Evolutionary conservation across 2,797 vertebrate species (phyloP), one percentile per base, ranked within the genome.

Genomic region (Paguma larvata): DNA sequence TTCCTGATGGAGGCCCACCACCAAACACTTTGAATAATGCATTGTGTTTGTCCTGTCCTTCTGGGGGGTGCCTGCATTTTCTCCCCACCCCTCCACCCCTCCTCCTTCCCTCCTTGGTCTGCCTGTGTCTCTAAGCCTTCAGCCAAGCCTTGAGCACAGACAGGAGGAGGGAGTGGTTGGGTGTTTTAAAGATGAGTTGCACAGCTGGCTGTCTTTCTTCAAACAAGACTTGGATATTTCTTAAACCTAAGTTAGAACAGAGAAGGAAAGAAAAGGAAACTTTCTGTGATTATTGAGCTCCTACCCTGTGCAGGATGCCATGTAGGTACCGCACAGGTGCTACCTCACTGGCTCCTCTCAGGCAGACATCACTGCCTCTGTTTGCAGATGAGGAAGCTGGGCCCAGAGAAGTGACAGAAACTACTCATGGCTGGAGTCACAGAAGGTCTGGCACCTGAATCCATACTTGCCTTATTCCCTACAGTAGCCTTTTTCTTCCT

Each of bases 1-100:
- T 30, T 94, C 73, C 41, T 56, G 83, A 56, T 46, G 70, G 78
- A 59, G 78, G 41, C 89, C 78, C 41, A 44, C 75, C 67, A 62
- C 51, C 5, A 27, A 91, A 38, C 19, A 16, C 34, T 72, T 62
- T 97, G 85, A 92, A 94, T 95, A 95, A 93, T 95, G 93, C 80
- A 86, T 72, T 38, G 14, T 5, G 4, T 63, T 88, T 83, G 41
- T 41, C 59, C 25, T 89, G 38, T 34, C 1, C 16, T 16, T 38
- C 90, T 89, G 48, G 85, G 11, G 62, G 62, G 87, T 80, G 48
- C 2, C 84, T 93, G 65, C 0, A 0, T 90, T 80, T 73, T 48
- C 27, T 41, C 44, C 41, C 67, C 46, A 38, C 38, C 38, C 38
- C 38, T 38, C 38, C 38, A 38, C 7, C 70, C 68, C 2, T 10